phyloP scores from a whole-genome alignment of 2,797 vertebrate species.

The Psittacula echo region DNA sequence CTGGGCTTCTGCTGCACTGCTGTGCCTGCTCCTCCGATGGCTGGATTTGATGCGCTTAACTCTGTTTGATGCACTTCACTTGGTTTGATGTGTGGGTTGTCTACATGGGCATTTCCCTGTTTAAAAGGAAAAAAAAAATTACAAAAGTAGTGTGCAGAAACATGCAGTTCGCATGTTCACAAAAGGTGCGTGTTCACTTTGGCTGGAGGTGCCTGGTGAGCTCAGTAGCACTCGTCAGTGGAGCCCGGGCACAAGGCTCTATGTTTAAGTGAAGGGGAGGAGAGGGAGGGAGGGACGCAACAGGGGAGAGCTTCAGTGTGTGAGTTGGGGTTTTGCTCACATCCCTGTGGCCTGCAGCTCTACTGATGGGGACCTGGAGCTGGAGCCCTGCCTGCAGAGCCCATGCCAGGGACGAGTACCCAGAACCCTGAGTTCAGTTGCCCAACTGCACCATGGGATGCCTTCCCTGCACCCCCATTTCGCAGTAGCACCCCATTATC shows the following conservation, averaged over 20 bases:
- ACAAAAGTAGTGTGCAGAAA: background rate
- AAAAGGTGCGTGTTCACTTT: rapidly evolving
- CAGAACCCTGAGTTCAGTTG: background rate
- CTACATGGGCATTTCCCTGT: background rate
- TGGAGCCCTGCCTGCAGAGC: background rate
- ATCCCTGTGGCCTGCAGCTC: rapidly evolving
- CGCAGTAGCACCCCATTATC: background rate
- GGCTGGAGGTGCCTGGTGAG: background rate
- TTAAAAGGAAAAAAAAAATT: background rate
- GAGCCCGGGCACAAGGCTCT: background rate
- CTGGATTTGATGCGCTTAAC: background rate
- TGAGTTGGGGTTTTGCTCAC: rapidly evolving
- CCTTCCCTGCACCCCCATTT: background rate
- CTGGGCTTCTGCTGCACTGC: background rate
- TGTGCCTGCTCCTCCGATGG: rapidly evolving
- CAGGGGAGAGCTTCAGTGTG: rapidly evolving
- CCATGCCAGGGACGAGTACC: background rate
- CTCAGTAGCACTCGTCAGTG: rapidly evolving
- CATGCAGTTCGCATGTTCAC: background rate
- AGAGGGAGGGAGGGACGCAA: background rate
- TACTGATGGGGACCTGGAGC: no score
- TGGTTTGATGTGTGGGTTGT: background rate
- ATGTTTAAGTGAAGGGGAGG: background rate
- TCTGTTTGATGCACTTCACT: background rate
- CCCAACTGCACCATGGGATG: background rate